These are phyloP conservation scores for Phenganax stokvisi DNA, from an alignment of 92 coral and sea anemone species.

Conservation along the genomic window DNA sequence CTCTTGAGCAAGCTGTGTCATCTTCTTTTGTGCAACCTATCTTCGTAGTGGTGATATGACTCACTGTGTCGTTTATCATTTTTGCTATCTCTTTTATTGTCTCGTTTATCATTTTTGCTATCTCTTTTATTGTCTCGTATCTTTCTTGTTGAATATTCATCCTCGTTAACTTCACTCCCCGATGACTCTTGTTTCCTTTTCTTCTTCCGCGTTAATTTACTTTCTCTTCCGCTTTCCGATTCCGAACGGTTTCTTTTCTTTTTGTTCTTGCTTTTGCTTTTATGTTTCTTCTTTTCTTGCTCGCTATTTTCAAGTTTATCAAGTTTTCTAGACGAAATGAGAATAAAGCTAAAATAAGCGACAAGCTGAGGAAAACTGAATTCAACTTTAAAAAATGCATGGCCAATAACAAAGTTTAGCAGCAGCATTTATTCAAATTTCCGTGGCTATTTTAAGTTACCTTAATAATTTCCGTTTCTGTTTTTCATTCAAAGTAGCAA, in stretches of 20 bases:
- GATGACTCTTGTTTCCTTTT: conserved; percentile 14
- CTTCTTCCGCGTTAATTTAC: conserved; percentile 6
- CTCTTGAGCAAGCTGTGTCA: neutral
- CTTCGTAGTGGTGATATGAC: neutral
- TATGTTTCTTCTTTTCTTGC: neutral
- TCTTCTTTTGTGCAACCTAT: conserved; percentile 2
- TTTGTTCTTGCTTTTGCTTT: conserved; percentile 2
- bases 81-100: neutral
- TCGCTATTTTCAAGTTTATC: conserved; percentile 27
- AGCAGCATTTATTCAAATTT: neutral
- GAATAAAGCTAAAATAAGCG: neutral
- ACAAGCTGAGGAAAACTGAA: conserved; percentile 11
- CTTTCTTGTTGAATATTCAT: conserved; percentile 1
- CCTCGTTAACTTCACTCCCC: conserved; percentile 1
- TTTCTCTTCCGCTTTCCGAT: conserved; percentile 18
- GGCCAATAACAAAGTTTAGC: neutral
- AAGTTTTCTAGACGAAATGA: conserved; percentile 8
- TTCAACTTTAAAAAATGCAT: conserved; percentile 5
- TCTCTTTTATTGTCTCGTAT: neutral
- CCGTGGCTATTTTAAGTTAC: conserved; percentile 26
- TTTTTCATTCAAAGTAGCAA: conserved; percentile 83
- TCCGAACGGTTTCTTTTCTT: conserved; percentile 18
- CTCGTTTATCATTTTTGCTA: neutral
- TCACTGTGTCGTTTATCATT: neutral
- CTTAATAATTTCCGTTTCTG: conserved; percentile 85